Conservation (phyloP, 2,797 vertebrate species). For the Triplophysa yarkandensis region DNA sequence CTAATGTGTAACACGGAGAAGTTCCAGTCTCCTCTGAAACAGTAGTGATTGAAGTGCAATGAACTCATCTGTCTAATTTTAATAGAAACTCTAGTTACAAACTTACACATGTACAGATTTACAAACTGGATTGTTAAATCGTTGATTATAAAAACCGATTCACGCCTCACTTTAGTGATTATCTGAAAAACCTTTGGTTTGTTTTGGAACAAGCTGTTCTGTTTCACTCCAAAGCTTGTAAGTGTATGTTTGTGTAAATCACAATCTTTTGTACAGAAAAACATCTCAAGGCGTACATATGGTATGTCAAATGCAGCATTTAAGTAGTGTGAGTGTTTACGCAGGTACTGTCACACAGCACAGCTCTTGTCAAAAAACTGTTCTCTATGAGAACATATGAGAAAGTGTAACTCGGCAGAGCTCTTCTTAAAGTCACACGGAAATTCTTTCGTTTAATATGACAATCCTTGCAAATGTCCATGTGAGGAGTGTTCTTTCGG, state of each 20-base stretch:
- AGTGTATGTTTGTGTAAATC: conserved; percentile 22
- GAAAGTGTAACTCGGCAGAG: background rate
- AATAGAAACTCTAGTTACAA: conserved; percentile 63
- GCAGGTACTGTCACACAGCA: conserved; percentile 24
- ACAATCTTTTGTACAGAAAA: background rate
- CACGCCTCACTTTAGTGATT: conserved; percentile 51
- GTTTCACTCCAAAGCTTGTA: conserved; percentile 40
- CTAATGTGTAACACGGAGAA: conserved; percentile 75
- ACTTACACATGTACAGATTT: conserved; percentile 64
- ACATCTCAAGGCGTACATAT: conserved; percentile 9
- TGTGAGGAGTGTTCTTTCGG: conserved; percentile 16
- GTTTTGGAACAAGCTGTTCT: conserved; percentile 28
- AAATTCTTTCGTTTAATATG: background rate
- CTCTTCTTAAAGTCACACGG: background rate
- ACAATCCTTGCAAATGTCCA: conserved; percentile 28
- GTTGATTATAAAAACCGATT: conserved; percentile 55
- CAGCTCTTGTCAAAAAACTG: background rate
- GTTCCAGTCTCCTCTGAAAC: conserved; percentile 83
- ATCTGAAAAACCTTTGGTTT: conserved; percentile 64
- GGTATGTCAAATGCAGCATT: conserved; percentile 22
- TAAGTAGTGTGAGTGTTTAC: conserved; percentile 21
- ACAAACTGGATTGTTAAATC: conserved; percentile 60
- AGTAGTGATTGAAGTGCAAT: conserved; percentile 86
- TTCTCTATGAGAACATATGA: conserved; percentile 12
- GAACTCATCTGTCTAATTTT: conserved; percentile 73